phyloP scores from a whole-genome alignment of 2,113 vertebrate genomes.

The Carassius carassius region DNA sequence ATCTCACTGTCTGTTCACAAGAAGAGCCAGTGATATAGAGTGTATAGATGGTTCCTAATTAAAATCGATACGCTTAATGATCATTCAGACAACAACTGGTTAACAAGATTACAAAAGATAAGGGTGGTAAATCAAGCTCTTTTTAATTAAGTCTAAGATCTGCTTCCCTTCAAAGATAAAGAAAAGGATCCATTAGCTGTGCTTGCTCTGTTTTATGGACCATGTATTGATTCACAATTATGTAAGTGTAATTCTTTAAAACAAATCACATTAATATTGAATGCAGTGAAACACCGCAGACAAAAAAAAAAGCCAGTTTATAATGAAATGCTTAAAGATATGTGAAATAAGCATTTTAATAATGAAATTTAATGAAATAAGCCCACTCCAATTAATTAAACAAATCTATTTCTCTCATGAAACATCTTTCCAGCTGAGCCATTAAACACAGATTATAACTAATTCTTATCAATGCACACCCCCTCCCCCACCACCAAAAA shows the following conservation, averaged over 20 bases:
- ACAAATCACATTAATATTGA: slow-evolving; percentile 33
- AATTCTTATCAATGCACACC: neutral
- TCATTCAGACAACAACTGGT: slow-evolving; percentile 51
- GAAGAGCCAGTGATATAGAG: slow-evolving; percentile 43
- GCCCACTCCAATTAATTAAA: neutral
- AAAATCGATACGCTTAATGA: slow-evolving; percentile 60
- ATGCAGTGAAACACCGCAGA: neutral
- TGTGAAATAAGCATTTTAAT: slow-evolving; percentile 1
- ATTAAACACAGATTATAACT: neutral
- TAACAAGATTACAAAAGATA: slow-evolving; percentile 58
- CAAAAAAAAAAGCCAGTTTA: neutral
- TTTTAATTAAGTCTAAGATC: slow-evolving; percentile 59
- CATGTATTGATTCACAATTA: slow-evolving; percentile 42
- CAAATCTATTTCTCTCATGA: slow-evolving; percentile 13
- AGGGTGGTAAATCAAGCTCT: slow-evolving; percentile 52
- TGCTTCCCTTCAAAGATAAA: slow-evolving; percentile 25
- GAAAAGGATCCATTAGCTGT: slow-evolving; percentile 20
- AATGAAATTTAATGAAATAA: slow-evolving; percentile 21
- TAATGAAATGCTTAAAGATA: neutral
- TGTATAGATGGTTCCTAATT: slow-evolving; percentile 53
- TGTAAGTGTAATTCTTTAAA: slow-evolving; percentile 27
- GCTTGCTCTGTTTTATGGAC: slow-evolving; percentile 17
- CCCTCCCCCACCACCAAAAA: too few species aligned
- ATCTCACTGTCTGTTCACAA: slow-evolving; percentile 6
- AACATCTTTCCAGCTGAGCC: slow-evolving; percentile 24